phyloP scores from a whole-genome alignment of 1,140 invertebrate genomes.

The Neotoxoptera formosana region DNA sequence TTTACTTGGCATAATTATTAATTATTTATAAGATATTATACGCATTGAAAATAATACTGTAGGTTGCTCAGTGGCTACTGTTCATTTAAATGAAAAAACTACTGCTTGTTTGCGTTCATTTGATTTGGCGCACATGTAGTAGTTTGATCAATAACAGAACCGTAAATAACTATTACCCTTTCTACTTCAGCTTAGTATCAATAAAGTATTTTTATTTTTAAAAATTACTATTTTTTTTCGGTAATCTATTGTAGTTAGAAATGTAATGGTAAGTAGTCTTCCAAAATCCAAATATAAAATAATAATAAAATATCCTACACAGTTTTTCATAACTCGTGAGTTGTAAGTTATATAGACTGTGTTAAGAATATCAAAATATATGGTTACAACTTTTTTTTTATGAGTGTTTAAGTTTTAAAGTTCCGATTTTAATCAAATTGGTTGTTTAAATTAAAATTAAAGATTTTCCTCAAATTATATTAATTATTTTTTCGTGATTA shows the following conservation, averaged over 20 bases:
- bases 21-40: background rate
- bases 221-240: background rate
- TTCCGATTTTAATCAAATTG: background rate
- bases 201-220: background rate
- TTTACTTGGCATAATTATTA: constrained; percentile 35
- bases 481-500: background rate
- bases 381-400: too few species aligned
- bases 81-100: background rate
- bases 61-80: background rate
- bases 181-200: background rate
- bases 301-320: background rate
- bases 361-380: too few species aligned
- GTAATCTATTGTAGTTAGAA: too few species aligned
- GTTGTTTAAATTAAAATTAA: background rate
- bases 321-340: too few species aligned
- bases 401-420: background rate
- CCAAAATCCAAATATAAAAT: too few species aligned
- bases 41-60: background rate
- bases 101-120: background rate
- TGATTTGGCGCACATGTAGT: background rate
- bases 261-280: too few species aligned
- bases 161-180: background rate
- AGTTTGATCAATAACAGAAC: constrained; percentile 43
- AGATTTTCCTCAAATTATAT: background rate
- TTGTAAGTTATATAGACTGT: too few species aligned